Percentiles rank a stretch among this genome's conserved stretches.
These are phyloP conservation scores for Tenthredo scrophulariae DNA, from an alignment of 2,888 invertebrate genomes.

Conservation along the genomic window DNA sequence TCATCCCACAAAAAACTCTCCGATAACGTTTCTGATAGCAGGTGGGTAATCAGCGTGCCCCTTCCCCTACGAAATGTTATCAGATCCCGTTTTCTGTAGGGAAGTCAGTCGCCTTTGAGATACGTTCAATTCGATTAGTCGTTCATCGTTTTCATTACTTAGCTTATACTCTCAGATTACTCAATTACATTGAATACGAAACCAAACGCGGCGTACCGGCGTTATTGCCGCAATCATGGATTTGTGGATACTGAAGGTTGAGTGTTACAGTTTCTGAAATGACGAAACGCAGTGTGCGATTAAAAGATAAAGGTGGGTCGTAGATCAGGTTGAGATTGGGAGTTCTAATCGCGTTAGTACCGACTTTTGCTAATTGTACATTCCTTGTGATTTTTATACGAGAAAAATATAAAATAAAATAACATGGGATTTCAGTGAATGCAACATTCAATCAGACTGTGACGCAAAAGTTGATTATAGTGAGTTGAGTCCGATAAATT, in stretches of 20 bases:
- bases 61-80: constrained; percentile 3
- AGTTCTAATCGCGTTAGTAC: background rate
- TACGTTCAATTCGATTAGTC: background rate
- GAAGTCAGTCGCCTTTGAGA: constrained; percentile 41
- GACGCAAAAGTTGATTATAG: background rate
- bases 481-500: background rate
- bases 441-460: background rate
- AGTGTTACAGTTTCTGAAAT: background rate
- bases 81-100: background rate
- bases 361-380: background rate
- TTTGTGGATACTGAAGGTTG: background rate
- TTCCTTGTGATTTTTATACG: background rate
- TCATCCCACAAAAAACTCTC: constrained; percentile 67
- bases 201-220: constrained; percentile 5
- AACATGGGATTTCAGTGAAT: background rate
- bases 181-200: background rate
- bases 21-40: constrained; percentile 71
- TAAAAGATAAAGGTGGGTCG: background rate
- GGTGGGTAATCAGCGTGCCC: constrained; percentile 62
- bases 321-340: background rate
- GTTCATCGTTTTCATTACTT: background rate
- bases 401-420: background rate
- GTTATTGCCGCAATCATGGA: constrained; percentile 14
- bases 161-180: background rate
- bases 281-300: background rate